Base-by-base conservation (phyloP, 2,888 invertebrate species). In the Drosophila subsilvestris region DNA sequence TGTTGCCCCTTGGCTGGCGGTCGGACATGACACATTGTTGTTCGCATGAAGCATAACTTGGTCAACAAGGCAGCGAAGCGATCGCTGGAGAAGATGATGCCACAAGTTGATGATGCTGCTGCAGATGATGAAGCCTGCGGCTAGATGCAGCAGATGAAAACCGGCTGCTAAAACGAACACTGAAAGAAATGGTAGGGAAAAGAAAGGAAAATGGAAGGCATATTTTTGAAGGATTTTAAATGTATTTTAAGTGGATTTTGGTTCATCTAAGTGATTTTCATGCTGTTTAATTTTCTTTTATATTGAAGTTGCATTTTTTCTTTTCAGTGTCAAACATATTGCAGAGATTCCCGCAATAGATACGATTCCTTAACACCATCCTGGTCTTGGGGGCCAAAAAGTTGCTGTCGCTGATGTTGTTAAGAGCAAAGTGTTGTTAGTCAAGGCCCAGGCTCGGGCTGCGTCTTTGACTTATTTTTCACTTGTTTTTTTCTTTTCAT, bases 371-470 rank as follows among this genome's bases (percentile, higher is more conserved):
- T 82, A 75, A 87, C 84, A 85, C 76, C 37, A n/a, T 37, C 37
- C 37, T 37, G 37, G 78, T 78, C 75, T 65, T 56, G 60, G 51
- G 77, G 73, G 67, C 67, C 54, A 50, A 55, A 53, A 65, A 63
- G 60, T 57, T 51, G 22, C 61, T 55, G 53, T 45, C 50, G 55
- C 70, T 56, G 56, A 53, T 25, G 57, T 75, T 84, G 88, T 83
- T 85, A 85, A 85, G 83, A 85, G 85, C 88, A 85, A 83, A 88
- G 73, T 86, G 86, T 80, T 85, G 85, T 85, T 86, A 83, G 71
- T 78, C 54, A 37, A 37, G 37, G 37, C 37, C 2, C 27, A 27
- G 17, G 29, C 20, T 49, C 66, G 49, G 43, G 50, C 56, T 56
- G 44, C 65, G 55, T 48, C 49, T 65, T 56, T 66, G 25, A 37